phyloP scores from a whole-genome alignment of 2,888 invertebrate genomes.

The Rhamnusium bicolor region DNA sequence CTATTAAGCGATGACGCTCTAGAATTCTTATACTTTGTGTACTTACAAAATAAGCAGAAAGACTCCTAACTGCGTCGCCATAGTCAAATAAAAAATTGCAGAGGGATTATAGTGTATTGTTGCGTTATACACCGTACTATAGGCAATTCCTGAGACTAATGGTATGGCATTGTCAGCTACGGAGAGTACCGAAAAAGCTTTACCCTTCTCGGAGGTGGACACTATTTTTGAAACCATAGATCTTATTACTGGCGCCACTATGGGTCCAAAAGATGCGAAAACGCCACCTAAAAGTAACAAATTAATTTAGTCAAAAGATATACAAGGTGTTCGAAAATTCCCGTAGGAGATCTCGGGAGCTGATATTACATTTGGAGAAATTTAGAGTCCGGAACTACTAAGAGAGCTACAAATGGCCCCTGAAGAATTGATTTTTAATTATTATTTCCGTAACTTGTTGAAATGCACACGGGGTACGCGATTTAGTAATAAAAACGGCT shows the following conservation, averaged over 20 bases:
- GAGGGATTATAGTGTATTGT: slow-evolving; percentile 76
- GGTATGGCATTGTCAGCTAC: slow-evolving; percentile 88
- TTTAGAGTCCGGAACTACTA: no score
- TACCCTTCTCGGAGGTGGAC: slow-evolving; percentile 81
- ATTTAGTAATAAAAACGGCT: no score
- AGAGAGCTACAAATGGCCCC: no score
- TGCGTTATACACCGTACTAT: slow-evolving; percentile 82
- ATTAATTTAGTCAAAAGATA: background rate
- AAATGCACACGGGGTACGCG: no score
- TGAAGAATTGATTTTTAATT: no score
- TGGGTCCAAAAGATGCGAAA: slow-evolving; percentile 83
- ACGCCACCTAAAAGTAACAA: slow-evolving; percentile 75
- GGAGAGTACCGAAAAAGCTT: slow-evolving; percentile 83
- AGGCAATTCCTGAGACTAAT: slow-evolving; percentile 81
- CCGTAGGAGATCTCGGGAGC: no score
- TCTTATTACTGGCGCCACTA: slow-evolving; percentile 85
- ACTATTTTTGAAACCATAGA: slow-evolving; percentile 88
- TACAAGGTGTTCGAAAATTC: no score
- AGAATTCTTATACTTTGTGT: background rate
- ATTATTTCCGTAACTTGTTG: no score
- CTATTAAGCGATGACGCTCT: background rate
- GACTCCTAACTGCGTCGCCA: slow-evolving; percentile 79
- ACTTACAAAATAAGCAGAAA: slow-evolving; percentile 80
- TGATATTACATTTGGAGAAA: no score
- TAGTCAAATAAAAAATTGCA: slow-evolving; percentile 82